Conservation (phyloP, 2,113 vertebrate genomes). For the Triplophysa tibetana region DNA sequence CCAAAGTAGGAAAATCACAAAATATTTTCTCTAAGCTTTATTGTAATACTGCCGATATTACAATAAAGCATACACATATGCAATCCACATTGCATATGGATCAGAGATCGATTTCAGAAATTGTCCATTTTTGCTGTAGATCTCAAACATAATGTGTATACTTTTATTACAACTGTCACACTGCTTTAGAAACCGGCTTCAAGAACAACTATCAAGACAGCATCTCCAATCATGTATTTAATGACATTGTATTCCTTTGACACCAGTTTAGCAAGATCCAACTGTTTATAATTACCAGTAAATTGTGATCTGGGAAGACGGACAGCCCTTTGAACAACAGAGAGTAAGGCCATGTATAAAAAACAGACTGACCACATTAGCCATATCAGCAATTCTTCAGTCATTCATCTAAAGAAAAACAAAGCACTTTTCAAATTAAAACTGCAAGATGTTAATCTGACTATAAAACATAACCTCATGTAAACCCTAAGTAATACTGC, state of each 20-base stretch:
- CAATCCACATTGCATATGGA: not conserved
- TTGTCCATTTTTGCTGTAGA: not conserved
- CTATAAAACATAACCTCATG: constrained; percentile 25
- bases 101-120: not conserved
- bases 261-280: constrained; percentile 40
- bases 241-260: constrained; percentile 45
- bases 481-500: not conserved
- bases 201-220: constrained; percentile 61
- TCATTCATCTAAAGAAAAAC: constrained; percentile 21
- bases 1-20: no score
- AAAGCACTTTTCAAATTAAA: not conserved
- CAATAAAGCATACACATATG: no score
- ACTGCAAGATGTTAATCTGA: not conserved
- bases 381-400: not conserved
- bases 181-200: constrained; percentile 62
- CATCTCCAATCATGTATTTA: constrained; percentile 66
- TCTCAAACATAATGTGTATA: not conserved
- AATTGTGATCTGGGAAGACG: constrained; percentile 9
- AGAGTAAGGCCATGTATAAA: not conserved
- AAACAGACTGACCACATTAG: constrained; percentile 14
- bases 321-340: not conserved
- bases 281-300: constrained; percentile 41
- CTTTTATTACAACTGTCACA: constrained; percentile 8
- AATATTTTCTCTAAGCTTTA: no score
- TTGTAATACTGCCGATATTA: no score